Percentiles rank a stretch among this genome's conserved stretches.
These are phyloP conservation scores for Rhyzopertha dominica DNA, from an alignment of 1,140 invertebrate genomes.

Conservation along the genomic window DNA sequence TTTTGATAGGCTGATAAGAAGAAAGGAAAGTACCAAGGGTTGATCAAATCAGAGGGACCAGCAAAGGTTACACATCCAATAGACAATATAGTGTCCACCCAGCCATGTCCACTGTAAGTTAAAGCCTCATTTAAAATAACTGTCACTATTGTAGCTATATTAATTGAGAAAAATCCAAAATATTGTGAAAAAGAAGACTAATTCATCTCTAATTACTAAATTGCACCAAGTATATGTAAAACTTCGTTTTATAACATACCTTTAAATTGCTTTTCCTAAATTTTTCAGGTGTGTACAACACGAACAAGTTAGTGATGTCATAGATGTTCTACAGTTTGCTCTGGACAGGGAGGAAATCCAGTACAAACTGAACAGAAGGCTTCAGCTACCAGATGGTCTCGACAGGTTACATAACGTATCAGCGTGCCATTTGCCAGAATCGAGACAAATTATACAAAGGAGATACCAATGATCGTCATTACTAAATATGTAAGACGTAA, in stretches of 20 bases:
- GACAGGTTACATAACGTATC: conserved; percentile 52
- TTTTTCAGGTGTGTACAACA: conserved; percentile 49
- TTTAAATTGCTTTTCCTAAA: neutral
- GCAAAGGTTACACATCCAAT: conserved; percentile 14
- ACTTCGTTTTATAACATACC: no score
- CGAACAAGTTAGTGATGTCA: conserved; percentile 49
- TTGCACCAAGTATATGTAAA: no score
- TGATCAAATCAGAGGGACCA: conserved; percentile 1
- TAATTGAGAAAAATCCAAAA: no score
- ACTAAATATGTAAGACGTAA: no score
- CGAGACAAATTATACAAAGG: conserved; percentile 51
- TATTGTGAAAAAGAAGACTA: no score
- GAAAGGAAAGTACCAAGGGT: conserved; percentile 1
- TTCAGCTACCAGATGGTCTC: conserved; percentile 42
- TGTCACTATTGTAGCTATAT: no score
- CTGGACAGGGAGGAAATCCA: conserved; percentile 43
- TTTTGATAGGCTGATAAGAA: conserved; percentile 4
- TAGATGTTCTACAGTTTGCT: conserved; percentile 47
- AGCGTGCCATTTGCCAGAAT: conserved; percentile 50
- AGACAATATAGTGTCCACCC: conserved; percentile 28
- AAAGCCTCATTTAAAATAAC: neutral
- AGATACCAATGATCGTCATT: conserved; percentile 48
- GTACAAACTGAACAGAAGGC: conserved; percentile 39
- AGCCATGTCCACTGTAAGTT: conserved; percentile 34
- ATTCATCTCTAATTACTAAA: no score